Evolutionary conservation across 2,888 invertebrate species (phyloP).

Genomic region (Halocaridina rubra): DNA sequence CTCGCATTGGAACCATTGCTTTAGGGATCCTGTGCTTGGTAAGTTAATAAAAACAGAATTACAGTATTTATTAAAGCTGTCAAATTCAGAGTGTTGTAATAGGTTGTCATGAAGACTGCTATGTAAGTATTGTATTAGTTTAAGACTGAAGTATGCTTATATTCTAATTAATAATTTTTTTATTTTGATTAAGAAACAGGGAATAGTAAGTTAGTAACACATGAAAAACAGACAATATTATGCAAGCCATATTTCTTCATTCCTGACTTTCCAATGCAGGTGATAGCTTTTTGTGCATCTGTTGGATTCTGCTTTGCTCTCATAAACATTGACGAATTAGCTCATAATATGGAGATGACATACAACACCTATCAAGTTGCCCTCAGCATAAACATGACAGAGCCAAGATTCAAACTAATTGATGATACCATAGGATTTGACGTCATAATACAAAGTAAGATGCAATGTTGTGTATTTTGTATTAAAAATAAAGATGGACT

Average conservation of each 20-base stretch:
- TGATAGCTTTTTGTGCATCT: slow-evolving; percentile 38
- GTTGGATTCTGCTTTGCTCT: slow-evolving; percentile 57
- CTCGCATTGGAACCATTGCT: slow-evolving; percentile 14
- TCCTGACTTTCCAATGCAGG: background rate
- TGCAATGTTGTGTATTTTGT: background rate
- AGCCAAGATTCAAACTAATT: slow-evolving; percentile 20
- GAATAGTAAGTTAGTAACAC: no score
- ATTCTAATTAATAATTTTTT: no score
- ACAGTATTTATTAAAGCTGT: no score
- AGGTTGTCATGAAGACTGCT: no score
- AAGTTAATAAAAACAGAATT: no score
- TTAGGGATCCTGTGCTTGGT: slow-evolving; percentile 21
- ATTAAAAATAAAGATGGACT: background rate
- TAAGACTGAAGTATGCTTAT: no score
- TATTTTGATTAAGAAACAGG: no score
- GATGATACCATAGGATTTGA: slow-evolving; percentile 36
- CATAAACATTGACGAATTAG: slow-evolving; percentile 48
- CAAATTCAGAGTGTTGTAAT: no score
- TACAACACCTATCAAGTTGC: background rate
- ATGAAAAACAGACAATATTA: background rate
- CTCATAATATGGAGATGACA: background rate
- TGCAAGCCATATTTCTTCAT: background rate
- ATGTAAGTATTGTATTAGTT: no score
- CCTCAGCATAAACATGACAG: slow-evolving; percentile 21
- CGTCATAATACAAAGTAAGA: slow-evolving; percentile 27